Evolutionary conservation across 2,888 invertebrate species (phyloP).

Genomic region (Cybosia mesomella): DNA sequence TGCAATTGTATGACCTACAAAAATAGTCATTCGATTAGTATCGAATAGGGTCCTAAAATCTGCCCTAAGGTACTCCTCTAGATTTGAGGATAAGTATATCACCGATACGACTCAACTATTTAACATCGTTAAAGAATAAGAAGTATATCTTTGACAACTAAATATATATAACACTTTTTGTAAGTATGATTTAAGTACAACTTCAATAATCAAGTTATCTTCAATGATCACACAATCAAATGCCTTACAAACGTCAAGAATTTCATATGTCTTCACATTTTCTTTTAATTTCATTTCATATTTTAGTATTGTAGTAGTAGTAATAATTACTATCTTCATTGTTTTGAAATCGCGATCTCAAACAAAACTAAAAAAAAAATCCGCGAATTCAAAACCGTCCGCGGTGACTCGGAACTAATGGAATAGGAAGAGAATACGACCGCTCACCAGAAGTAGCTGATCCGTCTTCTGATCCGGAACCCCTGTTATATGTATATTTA

Average conservation of each 20-base stretch:
- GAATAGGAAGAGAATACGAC: no score
- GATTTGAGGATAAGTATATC: not conserved
- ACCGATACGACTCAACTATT: not conserved
- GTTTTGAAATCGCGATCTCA: no score
- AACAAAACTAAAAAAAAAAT: no score
- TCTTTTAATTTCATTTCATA: not conserved
- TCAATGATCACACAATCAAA: not conserved
- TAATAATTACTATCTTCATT: no score
- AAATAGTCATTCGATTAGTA: not conserved
- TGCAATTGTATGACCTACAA: constrained; percentile 95
- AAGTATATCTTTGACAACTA: not conserved
- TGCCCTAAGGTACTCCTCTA: not conserved
- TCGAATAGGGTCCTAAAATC: not conserved
- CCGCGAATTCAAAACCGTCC: no score
- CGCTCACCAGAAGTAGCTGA: no score
- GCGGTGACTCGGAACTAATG: no score
- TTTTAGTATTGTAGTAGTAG: no score
- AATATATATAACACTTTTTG: no score
- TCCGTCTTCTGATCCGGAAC: no score
- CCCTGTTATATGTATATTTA: no score
- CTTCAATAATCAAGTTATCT: not conserved
- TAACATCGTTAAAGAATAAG: not conserved
- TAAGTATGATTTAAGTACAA: no score
- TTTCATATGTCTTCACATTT: not conserved
- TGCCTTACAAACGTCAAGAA: not conserved